Evolutionary conservation across 2,888 invertebrate species (phyloP).

Genomic region (Chelonus formosanus): DNA sequence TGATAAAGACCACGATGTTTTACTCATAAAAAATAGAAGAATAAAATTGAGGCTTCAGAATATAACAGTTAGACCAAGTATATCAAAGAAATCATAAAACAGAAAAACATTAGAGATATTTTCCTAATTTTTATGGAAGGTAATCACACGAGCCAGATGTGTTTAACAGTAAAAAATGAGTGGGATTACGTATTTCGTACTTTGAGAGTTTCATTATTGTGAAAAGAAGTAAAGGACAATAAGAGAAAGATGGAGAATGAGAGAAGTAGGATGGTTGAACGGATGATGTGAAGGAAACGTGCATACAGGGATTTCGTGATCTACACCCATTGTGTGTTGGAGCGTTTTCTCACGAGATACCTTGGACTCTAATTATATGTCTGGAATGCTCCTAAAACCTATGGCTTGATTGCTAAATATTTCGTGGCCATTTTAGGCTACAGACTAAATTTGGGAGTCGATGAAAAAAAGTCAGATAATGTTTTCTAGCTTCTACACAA

Average conservation of each 20-base stretch:
- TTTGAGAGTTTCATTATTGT: too few relatives aligned
- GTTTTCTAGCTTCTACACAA: too few relatives aligned
- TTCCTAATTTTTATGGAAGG: too few relatives aligned
- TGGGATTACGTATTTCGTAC: too few relatives aligned
- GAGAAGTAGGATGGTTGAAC: constrained; percentile 14
- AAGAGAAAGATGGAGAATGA: constrained; percentile 1
- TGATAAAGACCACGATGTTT: too few relatives aligned
- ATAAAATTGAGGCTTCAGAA: too few relatives aligned
- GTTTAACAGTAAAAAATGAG: too few relatives aligned
- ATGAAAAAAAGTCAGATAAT: not conserved
- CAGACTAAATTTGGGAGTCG: constrained; percentile 2
- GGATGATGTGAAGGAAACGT: constrained; percentile 27
- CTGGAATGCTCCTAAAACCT: constrained; percentile 61
- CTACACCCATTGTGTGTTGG: constrained; percentile 54
- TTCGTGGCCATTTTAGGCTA: constrained; percentile 28
- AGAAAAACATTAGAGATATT: too few relatives aligned
- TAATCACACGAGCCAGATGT: too few relatives aligned
- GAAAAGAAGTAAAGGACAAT: not conserved
- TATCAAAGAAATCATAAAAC: too few relatives aligned
- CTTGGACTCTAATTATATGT: constrained; percentile 60
- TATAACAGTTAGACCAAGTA: too few relatives aligned
- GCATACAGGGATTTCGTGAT: constrained; percentile 53
- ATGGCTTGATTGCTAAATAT: constrained; percentile 57
- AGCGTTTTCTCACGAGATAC: constrained; percentile 61
- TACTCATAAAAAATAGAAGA: too few relatives aligned